Percentiles rank a stretch among this genome's conserved stretches.
These are phyloP conservation scores for Cyanoramphus novaezelandiae DNA, from an alignment of 2,113 vertebrate species.

Conservation along the genomic window DNA sequence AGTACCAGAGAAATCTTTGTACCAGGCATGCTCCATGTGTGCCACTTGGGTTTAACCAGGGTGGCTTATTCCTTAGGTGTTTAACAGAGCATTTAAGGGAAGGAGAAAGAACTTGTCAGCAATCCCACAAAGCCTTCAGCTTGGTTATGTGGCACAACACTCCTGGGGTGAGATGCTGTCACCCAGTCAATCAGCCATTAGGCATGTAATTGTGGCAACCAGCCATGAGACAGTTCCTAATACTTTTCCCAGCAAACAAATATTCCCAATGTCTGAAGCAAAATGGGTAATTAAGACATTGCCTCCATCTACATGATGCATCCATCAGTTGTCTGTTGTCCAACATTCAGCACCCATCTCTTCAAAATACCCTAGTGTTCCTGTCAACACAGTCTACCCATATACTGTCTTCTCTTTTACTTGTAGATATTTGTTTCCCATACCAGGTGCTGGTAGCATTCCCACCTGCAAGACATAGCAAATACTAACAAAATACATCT, in stretches of 20 bases:
- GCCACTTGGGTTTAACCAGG: constrained; percentile 4
- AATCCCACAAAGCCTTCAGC: not conserved
- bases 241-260: not conserved
- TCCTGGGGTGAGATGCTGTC: not conserved
- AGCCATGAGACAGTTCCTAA: not conserved
- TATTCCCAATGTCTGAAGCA: not conserved
- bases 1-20: not conserved
- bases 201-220: constrained; percentile 34
- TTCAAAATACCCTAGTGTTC: not conserved
- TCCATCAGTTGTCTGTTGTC: not conserved
- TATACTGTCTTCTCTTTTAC: not conserved
- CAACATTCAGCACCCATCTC: not conserved
- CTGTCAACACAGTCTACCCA: not conserved
- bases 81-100: not conserved
- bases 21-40: not conserved
- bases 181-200: not conserved
- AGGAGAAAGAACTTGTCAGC: constrained; percentile 41
- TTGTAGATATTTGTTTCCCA: not conserved
- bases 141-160: not conserved
- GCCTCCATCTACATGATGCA: not conserved
- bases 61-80: not conserved
- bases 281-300: not conserved
- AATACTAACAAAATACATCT: not conserved
- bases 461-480: not conserved
- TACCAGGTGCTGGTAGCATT: not conserved